These are phyloP conservation scores for Gracilinanus agilis DNA, from an alignment of 2,113 vertebrate genomes.

Conservation along the genomic window DNA sequence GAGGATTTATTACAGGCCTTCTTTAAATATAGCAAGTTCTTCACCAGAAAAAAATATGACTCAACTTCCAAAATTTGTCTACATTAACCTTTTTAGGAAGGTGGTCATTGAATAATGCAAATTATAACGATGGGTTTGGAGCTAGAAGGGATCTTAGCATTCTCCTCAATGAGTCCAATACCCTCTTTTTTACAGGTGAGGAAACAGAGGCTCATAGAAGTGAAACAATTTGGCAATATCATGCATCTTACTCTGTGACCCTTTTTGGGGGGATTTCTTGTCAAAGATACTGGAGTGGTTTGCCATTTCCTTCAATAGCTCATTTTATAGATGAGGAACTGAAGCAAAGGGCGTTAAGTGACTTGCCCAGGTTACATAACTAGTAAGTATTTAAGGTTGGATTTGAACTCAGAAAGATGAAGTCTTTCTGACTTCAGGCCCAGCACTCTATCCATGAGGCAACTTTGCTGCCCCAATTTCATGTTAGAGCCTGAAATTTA, in stretches of 20 bases:
- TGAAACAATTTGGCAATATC: neutral
- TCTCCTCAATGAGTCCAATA: neutral
- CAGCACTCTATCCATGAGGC: too few relatives aligned
- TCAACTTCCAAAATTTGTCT: neutral
- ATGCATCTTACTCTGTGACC: neutral
- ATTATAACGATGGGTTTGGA: conserved; percentile 18
- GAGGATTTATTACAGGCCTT: conserved; percentile 24
- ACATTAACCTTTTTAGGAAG: conserved; percentile 33
- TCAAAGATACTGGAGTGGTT: too few relatives aligned
- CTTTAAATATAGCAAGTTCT: conserved; percentile 63
- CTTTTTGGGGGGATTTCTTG: too few relatives aligned
- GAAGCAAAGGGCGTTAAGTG: too few relatives aligned
- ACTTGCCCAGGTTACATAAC: too few relatives aligned
- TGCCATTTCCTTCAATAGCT: too few relatives aligned
- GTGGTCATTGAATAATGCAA: conserved; percentile 28
- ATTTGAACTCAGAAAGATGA: too few relatives aligned
- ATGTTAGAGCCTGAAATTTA: neutral
- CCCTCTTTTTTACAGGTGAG: neutral
- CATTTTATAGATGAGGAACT: too few relatives aligned
- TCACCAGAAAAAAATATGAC: conserved; percentile 37
- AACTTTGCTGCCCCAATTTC: neutral
- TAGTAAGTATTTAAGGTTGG: too few relatives aligned
- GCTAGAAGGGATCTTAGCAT: neutral
- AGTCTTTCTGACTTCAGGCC: too few relatives aligned
- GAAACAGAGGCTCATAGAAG: neutral